These are phyloP conservation scores for Bergia puertoricense DNA, from an alignment of 92 coral and sea anemone species.

Conservation along the genomic window DNA sequence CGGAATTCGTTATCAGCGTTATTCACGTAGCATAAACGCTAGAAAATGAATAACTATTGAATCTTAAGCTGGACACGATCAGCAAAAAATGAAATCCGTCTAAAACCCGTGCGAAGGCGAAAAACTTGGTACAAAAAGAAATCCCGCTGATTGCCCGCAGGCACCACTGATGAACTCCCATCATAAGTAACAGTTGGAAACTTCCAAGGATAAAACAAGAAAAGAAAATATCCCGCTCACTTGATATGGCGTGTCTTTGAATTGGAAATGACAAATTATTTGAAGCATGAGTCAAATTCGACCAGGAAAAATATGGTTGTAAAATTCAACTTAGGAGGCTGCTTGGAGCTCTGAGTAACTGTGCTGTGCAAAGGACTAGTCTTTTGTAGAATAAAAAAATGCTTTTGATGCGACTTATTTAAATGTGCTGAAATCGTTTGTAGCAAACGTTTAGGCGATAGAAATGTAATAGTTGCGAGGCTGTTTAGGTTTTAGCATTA, in stretches of 20 bases:
- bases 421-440: neutral
- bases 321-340: no score
- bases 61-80: neutral
- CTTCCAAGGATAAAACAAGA: neutral
- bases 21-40: neutral
- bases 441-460: neutral
- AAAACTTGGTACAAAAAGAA: neutral
- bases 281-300: neutral
- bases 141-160: neutral
- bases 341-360: neutral
- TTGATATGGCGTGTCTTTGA: constrained; percentile 13
- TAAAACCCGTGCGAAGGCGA: neutral
- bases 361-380: neutral
- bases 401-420: neutral
- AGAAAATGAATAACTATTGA: neutral
- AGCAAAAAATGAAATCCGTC: neutral
- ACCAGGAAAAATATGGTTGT: neutral
- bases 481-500: neutral
- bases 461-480: neutral
- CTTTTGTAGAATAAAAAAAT: neutral
- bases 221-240: neutral
- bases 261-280: neutral
- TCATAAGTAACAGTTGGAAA: neutral
- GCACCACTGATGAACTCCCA: neutral
- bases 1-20: neutral